phyloP scores from a whole-genome alignment of 2,888 invertebrate genomes.

The Drosophila putrida region DNA sequence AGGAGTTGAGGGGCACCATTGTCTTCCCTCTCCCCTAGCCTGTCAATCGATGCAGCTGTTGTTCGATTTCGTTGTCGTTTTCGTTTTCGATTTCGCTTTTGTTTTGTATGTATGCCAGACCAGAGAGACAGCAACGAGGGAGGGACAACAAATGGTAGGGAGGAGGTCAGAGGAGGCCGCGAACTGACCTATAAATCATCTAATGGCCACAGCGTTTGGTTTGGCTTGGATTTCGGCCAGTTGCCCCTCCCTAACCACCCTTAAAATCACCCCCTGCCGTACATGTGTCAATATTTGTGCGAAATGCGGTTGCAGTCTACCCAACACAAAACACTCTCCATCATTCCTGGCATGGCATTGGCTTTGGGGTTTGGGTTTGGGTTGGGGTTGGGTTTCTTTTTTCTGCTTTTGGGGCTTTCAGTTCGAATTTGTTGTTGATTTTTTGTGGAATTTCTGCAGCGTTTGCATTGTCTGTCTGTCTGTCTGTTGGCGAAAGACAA shows the following conservation, averaged over 20 bases:
- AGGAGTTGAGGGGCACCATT: neutral
- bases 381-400: neutral
- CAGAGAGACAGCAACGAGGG: constrained; percentile 9
- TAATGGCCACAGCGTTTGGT: constrained; percentile 67
- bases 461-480: constrained; percentile 43
- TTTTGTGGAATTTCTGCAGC: constrained; percentile 48
- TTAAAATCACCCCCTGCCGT: constrained; percentile 18
- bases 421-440: constrained; percentile 36
- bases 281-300: constrained; percentile 80
- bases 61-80: constrained; percentile 63
- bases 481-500: constrained; percentile 41
- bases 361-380: constrained; percentile 18
- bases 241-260: neutral
- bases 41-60: constrained; percentile 67
- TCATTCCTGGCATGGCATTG: constrained; percentile 45
- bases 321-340: constrained; percentile 69
- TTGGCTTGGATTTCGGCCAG: constrained; percentile 30
- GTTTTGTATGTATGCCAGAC: constrained; percentile 36
- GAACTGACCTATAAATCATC: constrained; percentile 76
- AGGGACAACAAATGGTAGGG: neutral
- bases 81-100: constrained; percentile 63
- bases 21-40: constrained; percentile 10
- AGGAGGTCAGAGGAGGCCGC: constrained; percentile 10
- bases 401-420: constrained; percentile 7
- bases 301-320: constrained; percentile 74